These are phyloP conservation scores for Torymus texanus DNA, from an alignment of 2,888 invertebrate genomes.

Conservation along the genomic window DNA sequence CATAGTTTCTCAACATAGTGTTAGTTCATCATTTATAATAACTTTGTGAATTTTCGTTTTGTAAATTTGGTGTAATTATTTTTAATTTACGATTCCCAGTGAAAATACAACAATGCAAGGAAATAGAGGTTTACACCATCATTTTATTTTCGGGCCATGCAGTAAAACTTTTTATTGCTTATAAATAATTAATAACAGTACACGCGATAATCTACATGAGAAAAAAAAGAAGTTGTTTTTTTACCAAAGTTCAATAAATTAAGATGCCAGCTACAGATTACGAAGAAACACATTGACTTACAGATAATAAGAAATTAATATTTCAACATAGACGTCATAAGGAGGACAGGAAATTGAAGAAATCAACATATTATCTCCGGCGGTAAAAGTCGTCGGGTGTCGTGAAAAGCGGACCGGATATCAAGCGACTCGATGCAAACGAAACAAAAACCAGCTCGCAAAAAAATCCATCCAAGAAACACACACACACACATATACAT, in stretches of 20 bases:
- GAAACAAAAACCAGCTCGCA: background rate
- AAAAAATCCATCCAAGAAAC: background rate
- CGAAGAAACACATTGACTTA: conserved; percentile 34
- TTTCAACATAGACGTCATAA: conserved; percentile 8
- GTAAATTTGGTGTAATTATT: no score
- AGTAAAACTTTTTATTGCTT: background rate
- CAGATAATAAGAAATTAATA: conserved; percentile 8
- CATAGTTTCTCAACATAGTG: no score
- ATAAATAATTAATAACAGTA: conserved; percentile 25
- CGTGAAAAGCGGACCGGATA: conserved; percentile 39
- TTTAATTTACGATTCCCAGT: background rate
- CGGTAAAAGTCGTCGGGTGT: conserved; percentile 35
- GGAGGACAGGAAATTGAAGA: conserved; percentile 23
- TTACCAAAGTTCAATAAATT: conserved; percentile 33
- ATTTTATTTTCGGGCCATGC: background rate
- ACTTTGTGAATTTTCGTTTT: no score
- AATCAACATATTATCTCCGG: conserved; percentile 27
- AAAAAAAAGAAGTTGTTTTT: background rate
- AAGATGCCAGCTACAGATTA: conserved; percentile 27
- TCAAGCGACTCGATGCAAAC: conserved; percentile 9
- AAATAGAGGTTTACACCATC: background rate
- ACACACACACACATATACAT: background rate
- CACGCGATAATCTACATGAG: conserved; percentile 2
- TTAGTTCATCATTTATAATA: no score
- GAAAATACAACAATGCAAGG: no score